Conservation (phyloP, 2,113 vertebrate species). For the Apaloderma vittatum region DNA sequence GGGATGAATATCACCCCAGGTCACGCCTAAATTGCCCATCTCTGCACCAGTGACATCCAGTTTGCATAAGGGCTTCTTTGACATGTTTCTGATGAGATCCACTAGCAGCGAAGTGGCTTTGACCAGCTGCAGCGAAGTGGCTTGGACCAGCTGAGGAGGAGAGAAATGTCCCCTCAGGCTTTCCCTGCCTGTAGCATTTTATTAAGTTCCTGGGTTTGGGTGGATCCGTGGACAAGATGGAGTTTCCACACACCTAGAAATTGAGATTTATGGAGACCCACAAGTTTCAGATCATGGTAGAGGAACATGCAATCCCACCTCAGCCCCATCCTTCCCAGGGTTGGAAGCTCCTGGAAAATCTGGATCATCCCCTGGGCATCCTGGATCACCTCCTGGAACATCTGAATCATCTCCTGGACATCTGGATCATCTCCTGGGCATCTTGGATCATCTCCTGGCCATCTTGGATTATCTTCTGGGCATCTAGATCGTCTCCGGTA, state of each 20-base stretch:
- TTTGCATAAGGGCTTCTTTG: background rate
- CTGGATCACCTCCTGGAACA: too few species aligned
- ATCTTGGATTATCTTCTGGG: too few species aligned
- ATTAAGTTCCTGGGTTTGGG: background rate
- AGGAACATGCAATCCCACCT: background rate
- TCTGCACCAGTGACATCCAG: background rate
- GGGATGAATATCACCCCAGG: rapidly evolving
- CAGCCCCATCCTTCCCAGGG: background rate
- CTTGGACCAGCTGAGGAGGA: background rate
- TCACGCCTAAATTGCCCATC: background rate
- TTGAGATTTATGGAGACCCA: background rate
- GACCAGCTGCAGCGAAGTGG: background rate
- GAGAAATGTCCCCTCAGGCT: background rate
- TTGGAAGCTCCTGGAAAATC: background rate
- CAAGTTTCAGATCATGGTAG: background rate
- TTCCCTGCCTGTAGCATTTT: background rate
- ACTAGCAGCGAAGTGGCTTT: slow-evolving; percentile 16
- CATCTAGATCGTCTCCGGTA: background rate
- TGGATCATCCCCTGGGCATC: too few species aligned
- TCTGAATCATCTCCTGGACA: too few species aligned
- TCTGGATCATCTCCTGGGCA: too few species aligned
- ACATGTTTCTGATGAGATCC: background rate
- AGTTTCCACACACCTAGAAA: background rate
- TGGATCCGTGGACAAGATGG: background rate
- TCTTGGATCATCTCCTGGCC: too few species aligned